phyloP scores from a whole-genome alignment of 2,888 invertebrate species.

The Dasysyrphus tricinctus region DNA sequence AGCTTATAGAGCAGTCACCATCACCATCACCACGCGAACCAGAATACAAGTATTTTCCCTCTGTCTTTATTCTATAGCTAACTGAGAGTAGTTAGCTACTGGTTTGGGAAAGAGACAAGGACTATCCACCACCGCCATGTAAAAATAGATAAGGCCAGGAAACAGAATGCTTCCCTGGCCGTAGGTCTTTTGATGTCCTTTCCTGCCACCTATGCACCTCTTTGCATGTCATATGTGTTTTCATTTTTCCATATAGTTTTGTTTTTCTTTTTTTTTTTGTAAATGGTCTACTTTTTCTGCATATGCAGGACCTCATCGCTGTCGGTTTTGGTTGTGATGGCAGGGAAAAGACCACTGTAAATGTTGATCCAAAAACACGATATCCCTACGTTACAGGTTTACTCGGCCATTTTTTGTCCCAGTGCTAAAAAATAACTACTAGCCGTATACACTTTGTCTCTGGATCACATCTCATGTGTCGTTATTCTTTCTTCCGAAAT shows the following conservation, averaged over 20 bases:
- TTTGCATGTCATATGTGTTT: slow-evolving; percentile 61
- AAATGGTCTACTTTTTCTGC: slow-evolving; percentile 38
- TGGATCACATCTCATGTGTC: slow-evolving; percentile 61
- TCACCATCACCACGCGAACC: slow-evolving; percentile 23
- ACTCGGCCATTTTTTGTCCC: slow-evolving; percentile 26
- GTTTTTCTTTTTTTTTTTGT: slow-evolving; percentile 7
- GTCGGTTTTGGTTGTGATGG: not conserved
- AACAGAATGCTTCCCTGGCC: slow-evolving; percentile 44
- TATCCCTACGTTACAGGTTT: slow-evolving; percentile 65
- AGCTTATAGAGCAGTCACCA: not conserved
- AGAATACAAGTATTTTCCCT: slow-evolving; percentile 25
- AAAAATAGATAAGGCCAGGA: slow-evolving; percentile 67
- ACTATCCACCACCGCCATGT: slow-evolving; percentile 1
- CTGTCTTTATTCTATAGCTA: slow-evolving; percentile 4
- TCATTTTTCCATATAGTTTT: slow-evolving; percentile 32
- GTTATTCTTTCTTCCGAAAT: slow-evolving; percentile 68
- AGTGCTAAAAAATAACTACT: not conserved
- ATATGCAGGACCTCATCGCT: slow-evolving; percentile 23
- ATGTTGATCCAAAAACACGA: slow-evolving; percentile 71
- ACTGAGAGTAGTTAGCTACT: slow-evolving; percentile 57
- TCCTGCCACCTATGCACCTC: slow-evolving; percentile 72
- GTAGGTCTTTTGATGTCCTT: slow-evolving; percentile 65
- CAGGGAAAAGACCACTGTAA: slow-evolving; percentile 42
- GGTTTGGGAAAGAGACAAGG: slow-evolving; percentile 11
- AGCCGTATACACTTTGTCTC: slow-evolving; percentile 32